phyloP scores from a whole-genome alignment of 2,797 vertebrate species.

The Trichosurus vulpecula region DNA sequence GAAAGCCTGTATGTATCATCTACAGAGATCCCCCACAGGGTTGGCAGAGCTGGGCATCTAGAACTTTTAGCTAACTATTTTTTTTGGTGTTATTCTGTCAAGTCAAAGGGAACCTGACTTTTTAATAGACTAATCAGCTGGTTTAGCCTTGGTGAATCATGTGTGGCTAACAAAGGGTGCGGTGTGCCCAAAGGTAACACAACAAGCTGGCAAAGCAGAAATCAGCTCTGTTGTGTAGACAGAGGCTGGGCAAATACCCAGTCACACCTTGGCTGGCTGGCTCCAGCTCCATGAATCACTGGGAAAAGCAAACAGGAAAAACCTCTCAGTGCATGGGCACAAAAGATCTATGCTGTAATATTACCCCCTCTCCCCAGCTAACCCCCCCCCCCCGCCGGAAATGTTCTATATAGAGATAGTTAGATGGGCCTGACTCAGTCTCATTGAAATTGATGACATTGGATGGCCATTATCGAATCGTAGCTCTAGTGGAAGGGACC shows the following conservation, averaged over 20 bases:
- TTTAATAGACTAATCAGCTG: rapidly evolving
- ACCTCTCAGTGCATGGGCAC: neutral
- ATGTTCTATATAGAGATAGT: neutral
- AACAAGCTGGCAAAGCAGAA: neutral
- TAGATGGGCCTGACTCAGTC: neutral
- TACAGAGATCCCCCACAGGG: neutral
- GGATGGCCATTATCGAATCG: neutral
- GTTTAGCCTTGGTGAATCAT: rapidly evolving
- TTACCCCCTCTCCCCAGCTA: neutral
- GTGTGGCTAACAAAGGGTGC: rapidly evolving
- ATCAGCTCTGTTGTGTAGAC: slow-evolving; percentile 1
- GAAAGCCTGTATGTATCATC: slow-evolving; percentile 16
- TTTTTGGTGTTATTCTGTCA: slow-evolving; percentile 37
- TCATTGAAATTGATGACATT: neutral
- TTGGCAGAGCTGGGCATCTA: slow-evolving; percentile 54
- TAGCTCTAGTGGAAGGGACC: neutral
- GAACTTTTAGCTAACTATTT: slow-evolving; percentile 63
- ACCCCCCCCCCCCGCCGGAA: neutral
- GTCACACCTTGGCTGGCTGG: slow-evolving; percentile 2
- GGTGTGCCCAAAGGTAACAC: neutral
- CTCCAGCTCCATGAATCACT: slow-evolving; percentile 57
- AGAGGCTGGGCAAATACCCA: slow-evolving; percentile 44
- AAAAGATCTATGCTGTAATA: neutral
- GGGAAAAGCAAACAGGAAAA: neutral
- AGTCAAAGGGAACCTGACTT: neutral